Percentiles rank a stretch among this genome's conserved stretches.
These are phyloP conservation scores for Mus spicilegus DNA, from an alignment of 2,113 vertebrate species.

Conservation along the genomic window DNA sequence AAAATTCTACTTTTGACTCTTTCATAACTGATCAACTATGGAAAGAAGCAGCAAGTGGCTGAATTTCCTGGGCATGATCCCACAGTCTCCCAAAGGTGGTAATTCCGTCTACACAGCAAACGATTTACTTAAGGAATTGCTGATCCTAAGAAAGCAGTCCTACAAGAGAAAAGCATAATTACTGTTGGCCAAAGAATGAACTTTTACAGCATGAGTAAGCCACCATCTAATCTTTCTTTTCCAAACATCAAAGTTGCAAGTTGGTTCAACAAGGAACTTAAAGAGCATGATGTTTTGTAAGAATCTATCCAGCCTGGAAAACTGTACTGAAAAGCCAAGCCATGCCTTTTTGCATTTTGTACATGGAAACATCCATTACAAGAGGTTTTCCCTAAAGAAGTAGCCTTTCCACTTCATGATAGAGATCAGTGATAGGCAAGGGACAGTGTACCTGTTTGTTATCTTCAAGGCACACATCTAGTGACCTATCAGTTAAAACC, in stretches of 20 bases:
- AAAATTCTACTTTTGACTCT: neutral
- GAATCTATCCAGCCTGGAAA: neutral
- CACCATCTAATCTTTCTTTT: neutral
- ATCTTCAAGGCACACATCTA: neutral
- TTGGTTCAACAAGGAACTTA: neutral
- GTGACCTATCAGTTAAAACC: neutral
- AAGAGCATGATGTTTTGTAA: neutral
- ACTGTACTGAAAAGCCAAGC: neutral
- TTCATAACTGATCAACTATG: neutral
- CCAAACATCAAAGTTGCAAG: neutral
- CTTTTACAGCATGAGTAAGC: neutral
- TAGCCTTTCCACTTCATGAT: neutral
- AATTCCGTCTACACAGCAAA: neutral
- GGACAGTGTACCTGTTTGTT: neutral
- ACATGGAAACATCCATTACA: neutral
- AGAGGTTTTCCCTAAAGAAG: neutral
- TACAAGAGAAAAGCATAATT: constrained; percentile 8
- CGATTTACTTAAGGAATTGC: neutral
- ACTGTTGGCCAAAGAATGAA: neutral
- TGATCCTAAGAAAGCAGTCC: neutral
- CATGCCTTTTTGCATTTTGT: neutral
- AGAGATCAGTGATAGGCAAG: neutral
- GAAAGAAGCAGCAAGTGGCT: neutral
- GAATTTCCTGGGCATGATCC: neutral
- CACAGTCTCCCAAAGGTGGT: neutral